Conservation (phyloP, 2,113 vertebrate genomes). For the Calyptomena viridis region DNA sequence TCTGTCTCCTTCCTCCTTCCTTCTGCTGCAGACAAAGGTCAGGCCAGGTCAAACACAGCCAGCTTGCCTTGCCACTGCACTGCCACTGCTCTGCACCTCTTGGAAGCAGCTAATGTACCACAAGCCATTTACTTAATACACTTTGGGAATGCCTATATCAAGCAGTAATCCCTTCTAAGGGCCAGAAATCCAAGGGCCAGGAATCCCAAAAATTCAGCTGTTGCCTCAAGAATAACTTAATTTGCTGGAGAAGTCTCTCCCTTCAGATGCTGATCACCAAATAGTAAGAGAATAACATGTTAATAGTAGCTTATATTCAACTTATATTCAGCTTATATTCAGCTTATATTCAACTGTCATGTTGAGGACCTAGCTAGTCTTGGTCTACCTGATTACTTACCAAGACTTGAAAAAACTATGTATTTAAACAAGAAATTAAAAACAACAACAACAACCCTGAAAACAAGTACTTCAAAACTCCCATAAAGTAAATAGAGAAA, state of each 20-base stretch:
- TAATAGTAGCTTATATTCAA: neutral
- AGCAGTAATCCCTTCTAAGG: neutral
- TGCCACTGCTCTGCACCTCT: neutral
- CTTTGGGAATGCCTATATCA: neutral
- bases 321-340: no score
- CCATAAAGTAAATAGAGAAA: neutral
- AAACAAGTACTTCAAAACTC: neutral
- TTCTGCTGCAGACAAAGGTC: neutral
- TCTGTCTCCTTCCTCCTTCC: neutral
- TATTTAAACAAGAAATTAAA: neutral
- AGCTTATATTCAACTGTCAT: neutral
- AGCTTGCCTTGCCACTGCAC: neutral
- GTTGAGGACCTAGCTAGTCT: neutral
- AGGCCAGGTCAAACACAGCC: neutral
- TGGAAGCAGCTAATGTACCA: neutral
- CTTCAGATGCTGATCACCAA: neutral
- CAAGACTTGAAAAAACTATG: neutral
- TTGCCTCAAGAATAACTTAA: neutral
- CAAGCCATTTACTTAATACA: neutral
- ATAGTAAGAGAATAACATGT: fast-evolving
- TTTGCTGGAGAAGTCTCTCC: neutral
- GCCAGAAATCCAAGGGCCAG: neutral
- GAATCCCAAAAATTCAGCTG: neutral
- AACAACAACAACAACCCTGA: no score
- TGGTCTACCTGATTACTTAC: neutral